Evolutionary conservation across 2,888 invertebrate species (phyloP).

Genomic region (Microctonus aethiopoides): DNA sequence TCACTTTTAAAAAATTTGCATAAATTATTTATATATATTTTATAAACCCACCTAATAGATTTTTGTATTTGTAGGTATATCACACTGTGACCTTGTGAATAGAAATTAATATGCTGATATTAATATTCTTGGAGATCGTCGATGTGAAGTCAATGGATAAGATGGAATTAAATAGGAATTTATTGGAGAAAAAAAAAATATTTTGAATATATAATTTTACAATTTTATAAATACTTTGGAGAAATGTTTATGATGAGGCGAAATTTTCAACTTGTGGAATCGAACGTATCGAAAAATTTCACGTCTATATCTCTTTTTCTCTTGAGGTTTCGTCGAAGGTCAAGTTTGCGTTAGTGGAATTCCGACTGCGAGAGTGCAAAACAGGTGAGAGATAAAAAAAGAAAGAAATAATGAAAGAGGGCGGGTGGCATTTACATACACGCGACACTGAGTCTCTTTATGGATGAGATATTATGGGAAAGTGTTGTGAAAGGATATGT

Average conservation of each 20-base stretch:
- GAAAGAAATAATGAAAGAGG: slow-evolving; percentile 9
- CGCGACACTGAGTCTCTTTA: slow-evolving; percentile 1
- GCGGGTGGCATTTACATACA: background rate
- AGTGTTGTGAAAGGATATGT: slow-evolving; percentile 15
- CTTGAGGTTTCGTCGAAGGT: slow-evolving; percentile 31
- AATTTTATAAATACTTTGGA: background rate
- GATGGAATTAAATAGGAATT: background rate
- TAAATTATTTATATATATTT: too few relatives aligned
- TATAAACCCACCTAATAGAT: too few relatives aligned
- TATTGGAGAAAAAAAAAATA: background rate
- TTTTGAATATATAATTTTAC: too few relatives aligned
- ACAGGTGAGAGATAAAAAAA: background rate
- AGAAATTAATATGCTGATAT: background rate
- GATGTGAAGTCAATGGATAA: slow-evolving; percentile 11
- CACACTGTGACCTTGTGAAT: background rate
- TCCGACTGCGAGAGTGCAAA: slow-evolving; percentile 19
- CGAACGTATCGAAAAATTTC: slow-evolving; percentile 36
- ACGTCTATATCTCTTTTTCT: slow-evolving; percentile 15
- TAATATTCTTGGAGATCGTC: background rate
- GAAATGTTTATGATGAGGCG: background rate
- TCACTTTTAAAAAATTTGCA: too few relatives aligned
- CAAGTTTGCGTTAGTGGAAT: slow-evolving; percentile 39
- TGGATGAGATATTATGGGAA: slow-evolving; percentile 6
- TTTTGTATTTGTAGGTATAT: background rate
- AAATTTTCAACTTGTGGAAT: slow-evolving; percentile 18